Percentiles rank a stretch among this genome's conserved stretches.
Evolutionary conservation across 1,140 invertebrate genomes (phyloP).

Genomic region (Schlechtendalia chinensis): DNA sequence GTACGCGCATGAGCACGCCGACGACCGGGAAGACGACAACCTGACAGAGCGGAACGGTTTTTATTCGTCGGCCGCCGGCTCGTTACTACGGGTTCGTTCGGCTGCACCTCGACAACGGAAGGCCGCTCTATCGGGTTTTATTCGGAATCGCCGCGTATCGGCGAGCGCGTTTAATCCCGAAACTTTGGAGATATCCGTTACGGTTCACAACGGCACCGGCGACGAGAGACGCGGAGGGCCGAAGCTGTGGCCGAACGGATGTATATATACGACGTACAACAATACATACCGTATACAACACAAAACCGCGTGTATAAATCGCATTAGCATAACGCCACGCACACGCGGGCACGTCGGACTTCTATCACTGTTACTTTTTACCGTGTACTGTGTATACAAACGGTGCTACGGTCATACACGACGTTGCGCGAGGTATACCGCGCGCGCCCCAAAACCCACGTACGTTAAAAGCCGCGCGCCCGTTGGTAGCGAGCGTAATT

Average conservation of each 20-base stretch:
- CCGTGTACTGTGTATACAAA: neutral
- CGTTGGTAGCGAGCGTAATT: constrained; percentile 11
- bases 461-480: no score
- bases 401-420: neutral
- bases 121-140: neutral
- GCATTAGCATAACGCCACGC: constrained; percentile 23
- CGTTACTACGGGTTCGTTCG: constrained; percentile 1
- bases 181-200: constrained; percentile 13
- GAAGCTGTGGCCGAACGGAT: no score
- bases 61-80: neutral
- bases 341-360: neutral
- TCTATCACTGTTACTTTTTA: neutral
- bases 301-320: constrained; percentile 35
- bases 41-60: neutral
- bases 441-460: no score
- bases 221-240: no score
- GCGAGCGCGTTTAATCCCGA: constrained; percentile 1
- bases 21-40: neutral
- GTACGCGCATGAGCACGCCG: no score
- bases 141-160: constrained; percentile 2
- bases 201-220: no score
- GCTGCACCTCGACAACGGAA: no score
- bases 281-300: neutral
- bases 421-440: no score
- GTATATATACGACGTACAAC: neutral